phyloP scores from a whole-genome alignment of 2,888 invertebrate species.

The Caenorhabditis auriculariae region DNA sequence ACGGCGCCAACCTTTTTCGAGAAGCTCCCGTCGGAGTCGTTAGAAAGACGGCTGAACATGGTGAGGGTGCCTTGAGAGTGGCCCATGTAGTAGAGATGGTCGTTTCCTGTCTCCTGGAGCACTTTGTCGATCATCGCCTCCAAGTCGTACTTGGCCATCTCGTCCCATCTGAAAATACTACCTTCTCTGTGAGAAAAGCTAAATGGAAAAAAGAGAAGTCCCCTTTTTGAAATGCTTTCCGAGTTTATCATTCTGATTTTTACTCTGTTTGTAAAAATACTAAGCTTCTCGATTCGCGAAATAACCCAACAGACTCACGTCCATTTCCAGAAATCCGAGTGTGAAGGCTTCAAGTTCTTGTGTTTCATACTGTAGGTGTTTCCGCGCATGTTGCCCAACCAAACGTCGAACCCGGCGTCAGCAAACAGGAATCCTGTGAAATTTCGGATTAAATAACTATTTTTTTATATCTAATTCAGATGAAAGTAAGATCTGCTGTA shows the following conservation, averaged over 20 bases:
- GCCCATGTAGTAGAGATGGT: conserved; percentile 78
- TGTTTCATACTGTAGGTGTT: conserved; percentile 74
- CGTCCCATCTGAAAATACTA: conserved; percentile 77
- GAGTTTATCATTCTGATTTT: not conserved
- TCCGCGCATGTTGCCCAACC: conserved; percentile 83
- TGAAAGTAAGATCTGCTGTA: too few species aligned
- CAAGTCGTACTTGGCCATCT: conserved; percentile 82
- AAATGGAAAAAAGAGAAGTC: not conserved
- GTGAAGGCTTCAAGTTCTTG: conserved; percentile 34
- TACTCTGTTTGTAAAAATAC: too few species aligned
- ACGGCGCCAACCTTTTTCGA: not conserved
- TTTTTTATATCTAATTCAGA: too few species aligned
- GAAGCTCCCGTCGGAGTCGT: conserved; percentile 29
- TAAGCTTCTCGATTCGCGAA: not conserved
- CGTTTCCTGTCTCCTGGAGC: conserved; percentile 69
- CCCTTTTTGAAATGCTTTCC: not conserved
- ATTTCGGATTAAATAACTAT: too few species aligned
- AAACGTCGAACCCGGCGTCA: conserved; percentile 73
- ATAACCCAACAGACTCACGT: conserved; percentile 14
- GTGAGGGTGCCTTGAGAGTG: conserved; percentile 75
- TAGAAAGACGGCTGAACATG: conserved; percentile 53
- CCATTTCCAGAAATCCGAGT: conserved; percentile 46
- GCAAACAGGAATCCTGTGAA: conserved; percentile 60
- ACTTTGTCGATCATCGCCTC: conserved; percentile 79
- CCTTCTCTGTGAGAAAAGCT: too few species aligned